Evolutionary conservation across 1,140 invertebrate genomes (phyloP), one percentile per base, ranked within the genome.

Genomic region (Zophobas morio): DNA sequence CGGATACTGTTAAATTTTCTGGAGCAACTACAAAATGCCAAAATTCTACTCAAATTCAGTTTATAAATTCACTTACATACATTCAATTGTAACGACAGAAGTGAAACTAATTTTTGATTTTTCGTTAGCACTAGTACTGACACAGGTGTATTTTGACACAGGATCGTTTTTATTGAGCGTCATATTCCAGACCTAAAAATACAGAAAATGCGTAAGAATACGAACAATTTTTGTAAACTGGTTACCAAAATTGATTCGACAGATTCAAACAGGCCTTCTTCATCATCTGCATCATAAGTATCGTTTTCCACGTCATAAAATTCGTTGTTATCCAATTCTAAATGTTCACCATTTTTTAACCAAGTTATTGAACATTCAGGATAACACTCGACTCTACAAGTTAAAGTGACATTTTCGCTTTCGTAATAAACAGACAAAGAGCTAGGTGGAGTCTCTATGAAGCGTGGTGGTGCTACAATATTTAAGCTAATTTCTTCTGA

Each of bases 381-480:
- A 2, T 92, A 94, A 85, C 96, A 97, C 84, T 98, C 96, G 33
- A 97, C 94, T 80, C 94, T 92, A 85, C 96, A 98, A 3, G 93
- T 93, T 5, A 97, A 89, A 71, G 91, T 94, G 49, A 96, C 93
- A 82, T 94, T 92, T 90, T 88, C 5, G 91, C 90, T 74, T 6
- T 77, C 82, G 92, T 93, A 84, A 92, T 93, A 4, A 94, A 88
- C 32, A 90, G 93, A 8, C 95, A 95, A 77, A 91, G 92, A 87
- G 94, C 95, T 0, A 92, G 93, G 91, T 72, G 96, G 90, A 46
- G 93, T 92, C 79, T 93, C 92, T 77, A 97, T 96, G 86, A 97
- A 96, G 60, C 92, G 91, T 32, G 96, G 96, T 6, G 94, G 93
- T 47, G 95, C 96, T 93, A 88, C 78, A 40, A 96, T 95, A 83